A percentile compares a stretch with the other conserved stretches of the same genome.
These are phyloP conservation scores for Trachelus tabidus DNA, from an alignment of 2,888 invertebrate genomes.

Conservation along the genomic window DNA sequence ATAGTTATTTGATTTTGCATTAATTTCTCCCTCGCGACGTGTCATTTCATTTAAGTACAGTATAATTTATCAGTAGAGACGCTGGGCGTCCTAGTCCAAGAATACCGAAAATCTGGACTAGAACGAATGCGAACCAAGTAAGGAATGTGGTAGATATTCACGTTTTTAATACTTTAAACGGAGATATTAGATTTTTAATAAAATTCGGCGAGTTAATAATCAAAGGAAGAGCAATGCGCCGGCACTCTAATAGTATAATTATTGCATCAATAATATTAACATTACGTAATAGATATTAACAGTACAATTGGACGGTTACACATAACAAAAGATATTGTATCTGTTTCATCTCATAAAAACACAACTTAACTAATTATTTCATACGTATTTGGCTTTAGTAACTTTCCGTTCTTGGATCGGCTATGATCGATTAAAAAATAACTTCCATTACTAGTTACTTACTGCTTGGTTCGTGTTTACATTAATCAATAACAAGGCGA, in stretches of 20 bases:
- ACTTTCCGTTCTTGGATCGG: neutral
- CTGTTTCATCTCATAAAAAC: constrained; percentile 34
- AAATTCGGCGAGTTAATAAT: neutral
- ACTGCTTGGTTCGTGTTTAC: neutral
- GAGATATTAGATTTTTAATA: neutral
- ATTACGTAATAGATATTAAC: neutral
- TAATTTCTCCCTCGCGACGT: neutral
- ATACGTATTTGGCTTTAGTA: constrained; percentile 27
- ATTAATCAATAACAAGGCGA: neutral
- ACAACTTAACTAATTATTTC: constrained; percentile 31
- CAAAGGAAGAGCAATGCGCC: neutral
- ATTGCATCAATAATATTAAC: constrained; percentile 5
- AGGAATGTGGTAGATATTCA: neutral
- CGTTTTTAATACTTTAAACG: neutral
- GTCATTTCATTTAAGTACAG: neutral
- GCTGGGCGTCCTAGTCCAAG: neutral
- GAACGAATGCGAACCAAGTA: neutral
- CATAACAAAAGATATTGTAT: constrained; percentile 34
- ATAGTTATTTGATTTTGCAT: neutral
- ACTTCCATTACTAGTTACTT: neutral
- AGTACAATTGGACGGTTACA: constrained; percentile 37
- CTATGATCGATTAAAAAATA: neutral
- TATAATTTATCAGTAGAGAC: neutral
- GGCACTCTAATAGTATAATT: neutral
- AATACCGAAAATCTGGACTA: neutral